Conservation (phyloP, 2,797 vertebrate species). For the Sitta carolinensis region DNA sequence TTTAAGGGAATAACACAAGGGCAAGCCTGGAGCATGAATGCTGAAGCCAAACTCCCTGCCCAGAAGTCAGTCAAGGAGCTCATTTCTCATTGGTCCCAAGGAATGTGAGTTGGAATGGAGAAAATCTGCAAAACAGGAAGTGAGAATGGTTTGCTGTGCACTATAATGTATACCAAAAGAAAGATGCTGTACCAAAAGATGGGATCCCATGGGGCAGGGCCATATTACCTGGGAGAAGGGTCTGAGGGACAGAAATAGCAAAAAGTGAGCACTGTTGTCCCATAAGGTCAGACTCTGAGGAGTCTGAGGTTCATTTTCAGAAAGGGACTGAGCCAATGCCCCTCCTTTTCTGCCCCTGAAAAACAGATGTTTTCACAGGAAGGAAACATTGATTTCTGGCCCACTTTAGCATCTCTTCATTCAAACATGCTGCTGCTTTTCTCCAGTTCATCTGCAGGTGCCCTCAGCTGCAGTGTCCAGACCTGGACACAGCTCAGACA, state of each 20-base stretch:
- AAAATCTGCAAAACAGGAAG: neutral
- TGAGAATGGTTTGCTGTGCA: neutral
- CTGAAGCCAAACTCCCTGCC: neutral
- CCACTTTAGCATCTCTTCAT: neutral
- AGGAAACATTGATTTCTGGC: neutral
- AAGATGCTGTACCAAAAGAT: neutral
- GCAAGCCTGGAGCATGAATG: neutral
- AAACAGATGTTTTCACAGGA: neutral
- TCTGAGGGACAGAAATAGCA: neutral
- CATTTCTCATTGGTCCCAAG: neutral
- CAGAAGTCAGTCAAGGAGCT: neutral
- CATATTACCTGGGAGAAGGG: neutral
- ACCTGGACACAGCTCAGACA: neutral
- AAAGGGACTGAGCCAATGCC: neutral
- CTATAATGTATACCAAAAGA: neutral
- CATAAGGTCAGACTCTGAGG: neutral
- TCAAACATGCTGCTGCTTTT: neutral
- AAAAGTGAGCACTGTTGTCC: neutral
- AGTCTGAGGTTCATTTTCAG: neutral
- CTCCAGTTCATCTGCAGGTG: neutral
- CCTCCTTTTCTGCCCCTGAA: neutral
- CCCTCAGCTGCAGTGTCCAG: neutral
- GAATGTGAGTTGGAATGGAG: neutral
- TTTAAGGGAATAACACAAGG: neutral
- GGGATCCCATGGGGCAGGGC: accelerated